These are phyloP conservation scores for Hippopotamyrus pictus DNA, from an alignment of 2,797 vertebrate species.

Conservation along the genomic window DNA sequence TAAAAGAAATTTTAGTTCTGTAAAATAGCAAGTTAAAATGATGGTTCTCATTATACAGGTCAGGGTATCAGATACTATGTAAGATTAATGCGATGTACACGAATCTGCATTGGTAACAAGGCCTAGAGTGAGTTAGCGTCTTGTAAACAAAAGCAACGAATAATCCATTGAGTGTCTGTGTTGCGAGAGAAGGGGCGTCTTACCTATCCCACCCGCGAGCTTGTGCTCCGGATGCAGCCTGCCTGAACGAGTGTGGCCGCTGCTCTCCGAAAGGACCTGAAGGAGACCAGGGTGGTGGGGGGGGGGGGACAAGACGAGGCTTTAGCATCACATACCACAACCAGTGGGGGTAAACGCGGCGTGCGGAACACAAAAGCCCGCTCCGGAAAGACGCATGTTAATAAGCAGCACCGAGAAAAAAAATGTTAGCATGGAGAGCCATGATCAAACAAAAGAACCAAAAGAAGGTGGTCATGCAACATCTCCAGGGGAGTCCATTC, in stretches of 20 bases:
- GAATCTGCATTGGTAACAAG: background rate
- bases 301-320: slow-evolving; percentile 39
- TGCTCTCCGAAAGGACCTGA: slow-evolving; percentile 76
- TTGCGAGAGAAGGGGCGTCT: slow-evolving; percentile 28
- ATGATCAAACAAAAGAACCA: slow-evolving; percentile 25
- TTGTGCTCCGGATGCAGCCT: slow-evolving; percentile 76
- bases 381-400: slow-evolving; percentile 71
- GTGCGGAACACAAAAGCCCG: slow-evolving; percentile 52
- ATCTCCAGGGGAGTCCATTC: slow-evolving; percentile 69
- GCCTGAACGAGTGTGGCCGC: slow-evolving; percentile 63
- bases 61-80: background rate
- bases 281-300: slow-evolving; percentile 25
- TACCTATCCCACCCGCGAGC: slow-evolving; percentile 73
- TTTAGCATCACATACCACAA: slow-evolving; percentile 21
- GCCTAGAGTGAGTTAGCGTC: background rate
- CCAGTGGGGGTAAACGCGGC: slow-evolving; percentile 9
- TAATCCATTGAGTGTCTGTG: background rate
- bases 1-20: background rate
- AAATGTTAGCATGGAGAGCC: slow-evolving; percentile 64
- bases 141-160: background rate
- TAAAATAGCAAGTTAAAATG: background rate
- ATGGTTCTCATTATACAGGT: background rate
- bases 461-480: slow-evolving; percentile 65
- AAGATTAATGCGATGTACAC: background rate
- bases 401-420: slow-evolving; percentile 68